These are phyloP conservation scores for Eulemur macaco DNA, from an alignment of 2,113 vertebrate species.

Conservation along the genomic window DNA sequence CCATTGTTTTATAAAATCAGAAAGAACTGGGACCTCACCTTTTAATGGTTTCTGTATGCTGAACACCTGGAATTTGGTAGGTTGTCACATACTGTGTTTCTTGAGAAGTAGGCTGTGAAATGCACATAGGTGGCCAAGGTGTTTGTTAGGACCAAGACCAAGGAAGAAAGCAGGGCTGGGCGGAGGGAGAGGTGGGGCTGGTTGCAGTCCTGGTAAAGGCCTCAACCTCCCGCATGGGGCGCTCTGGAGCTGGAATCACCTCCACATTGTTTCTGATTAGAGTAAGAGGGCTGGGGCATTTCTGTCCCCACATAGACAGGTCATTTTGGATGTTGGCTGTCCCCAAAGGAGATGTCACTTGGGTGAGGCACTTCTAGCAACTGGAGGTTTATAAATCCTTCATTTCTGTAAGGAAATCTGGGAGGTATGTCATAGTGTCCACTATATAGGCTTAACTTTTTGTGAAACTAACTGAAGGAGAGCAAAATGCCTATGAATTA, in stretches of 20 bases:
- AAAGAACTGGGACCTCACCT: neutral
- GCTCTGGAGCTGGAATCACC: neutral
- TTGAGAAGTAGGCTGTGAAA: neutral
- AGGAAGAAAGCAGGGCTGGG: neutral
- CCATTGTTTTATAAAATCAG: neutral
- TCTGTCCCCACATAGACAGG: neutral
- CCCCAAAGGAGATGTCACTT: neutral
- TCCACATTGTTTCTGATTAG: neutral
- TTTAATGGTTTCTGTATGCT: neutral
- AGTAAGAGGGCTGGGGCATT: neutral
- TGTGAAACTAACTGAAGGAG: neutral
- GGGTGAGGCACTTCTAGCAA: neutral
- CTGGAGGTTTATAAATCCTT: neutral
- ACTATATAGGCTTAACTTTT: neutral
- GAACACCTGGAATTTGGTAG: neutral
- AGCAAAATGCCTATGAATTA: neutral
- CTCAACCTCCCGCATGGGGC: neutral
- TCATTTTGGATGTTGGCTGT: neutral
- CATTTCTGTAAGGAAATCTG: neutral
- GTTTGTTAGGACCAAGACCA: neutral
- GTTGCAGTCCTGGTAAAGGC: neutral
- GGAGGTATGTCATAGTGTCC: neutral
- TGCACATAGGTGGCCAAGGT: neutral
- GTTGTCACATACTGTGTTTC: neutral
- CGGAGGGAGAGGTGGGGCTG: neutral